A percentile compares a stretch with the other conserved stretches of the same genome.
phyloP scores from a whole-genome alignment of 1,140 invertebrate species.

The Rhyzopertha dominica region DNA sequence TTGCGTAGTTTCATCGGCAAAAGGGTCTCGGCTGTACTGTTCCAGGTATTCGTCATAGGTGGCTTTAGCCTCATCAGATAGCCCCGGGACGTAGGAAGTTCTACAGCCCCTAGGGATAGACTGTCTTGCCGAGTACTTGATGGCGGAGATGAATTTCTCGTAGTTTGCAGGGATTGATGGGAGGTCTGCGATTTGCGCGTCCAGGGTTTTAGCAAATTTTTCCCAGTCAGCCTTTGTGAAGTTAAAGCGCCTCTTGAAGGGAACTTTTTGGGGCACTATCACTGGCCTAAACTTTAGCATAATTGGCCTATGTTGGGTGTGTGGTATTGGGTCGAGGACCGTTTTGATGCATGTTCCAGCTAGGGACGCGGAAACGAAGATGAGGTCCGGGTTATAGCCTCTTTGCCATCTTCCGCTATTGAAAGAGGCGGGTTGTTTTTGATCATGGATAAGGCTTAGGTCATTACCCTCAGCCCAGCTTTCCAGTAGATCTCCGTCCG shows the following conservation, averaged over 20 bases:
- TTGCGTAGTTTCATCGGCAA: too few relatives aligned
- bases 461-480: conserved; percentile 5
- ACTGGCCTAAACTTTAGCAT: too few relatives aligned
- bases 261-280: background rate
- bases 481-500: conserved; percentile 8
- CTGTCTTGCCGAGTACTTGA: too few relatives aligned
- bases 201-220: background rate
- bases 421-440: conserved; percentile 16
- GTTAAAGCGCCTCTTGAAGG: conserved; percentile 2
- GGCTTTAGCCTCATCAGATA: too few relatives aligned
- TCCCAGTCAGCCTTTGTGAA: conserved; percentile 5
- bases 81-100: too few relatives aligned
- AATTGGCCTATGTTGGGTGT: background rate
- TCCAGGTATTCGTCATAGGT: too few relatives aligned
- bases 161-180: too few relatives aligned
- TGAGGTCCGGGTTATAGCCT: conserved; percentile 16
- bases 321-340: background rate
- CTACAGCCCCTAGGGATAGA: too few relatives aligned
- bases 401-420: conserved; percentile 17
- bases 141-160: too few relatives aligned
- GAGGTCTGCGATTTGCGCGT: too few relatives aligned
- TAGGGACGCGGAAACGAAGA: conserved; percentile 3
- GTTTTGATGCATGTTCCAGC: conserved; percentile 1
- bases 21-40: too few relatives aligned
- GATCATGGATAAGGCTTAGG: conserved; percentile 13